Base-by-base conservation (phyloP, 2,888 invertebrate species). In the Halictus ligatus region DNA sequence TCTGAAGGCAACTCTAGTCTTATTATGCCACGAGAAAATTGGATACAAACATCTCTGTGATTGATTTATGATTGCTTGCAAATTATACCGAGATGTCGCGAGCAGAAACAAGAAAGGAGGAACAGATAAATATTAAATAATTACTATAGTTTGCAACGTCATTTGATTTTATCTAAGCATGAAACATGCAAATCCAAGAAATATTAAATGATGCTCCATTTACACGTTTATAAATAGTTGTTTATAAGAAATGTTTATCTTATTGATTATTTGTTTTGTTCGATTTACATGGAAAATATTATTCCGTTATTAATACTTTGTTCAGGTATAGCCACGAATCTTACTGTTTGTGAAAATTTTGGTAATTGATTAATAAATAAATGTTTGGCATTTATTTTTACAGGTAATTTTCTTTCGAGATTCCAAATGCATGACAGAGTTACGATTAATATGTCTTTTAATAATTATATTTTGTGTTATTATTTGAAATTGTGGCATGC, bases 21-120 rank as follows among this genome's bases (percentile, higher is more conserved):
- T 21, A 2, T 54, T 83, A 81, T 81, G 35, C 64, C 77, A 69
- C 25, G 40, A 29, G 67, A 46, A 40, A 75, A 58, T 75, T 74
- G 60, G 15, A 83, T 64, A 69, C 48, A 35, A 79, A 75, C 43
- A 48, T 73, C 25, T 8, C 35, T 18, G 25, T 0, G 54, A 48
- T 64, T 67, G 58, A 74, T 73, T 84, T 80, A 74, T 74, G 13
- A 46, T 43, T n/a, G 25, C n/a, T 18, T 2, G 54, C 35, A 35
- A 54, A 35, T 75, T 15, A 71, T 54, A 48, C 13, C 40, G 40
- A 50, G 18, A 48, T 50, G 21, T n/a, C 40, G 35, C 1, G n/a
- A 12, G 58, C 2, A 58, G 35, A 58, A 69, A 40, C 46, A 50
- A 77, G 69, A 73, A 76, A 12, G 25, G 58, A 13, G 60, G 60